Evolutionary conservation across 2,888 invertebrate species (phyloP), one percentile per base, ranked within the genome.

Genomic region (Neocrepidodera transversa): DNA sequence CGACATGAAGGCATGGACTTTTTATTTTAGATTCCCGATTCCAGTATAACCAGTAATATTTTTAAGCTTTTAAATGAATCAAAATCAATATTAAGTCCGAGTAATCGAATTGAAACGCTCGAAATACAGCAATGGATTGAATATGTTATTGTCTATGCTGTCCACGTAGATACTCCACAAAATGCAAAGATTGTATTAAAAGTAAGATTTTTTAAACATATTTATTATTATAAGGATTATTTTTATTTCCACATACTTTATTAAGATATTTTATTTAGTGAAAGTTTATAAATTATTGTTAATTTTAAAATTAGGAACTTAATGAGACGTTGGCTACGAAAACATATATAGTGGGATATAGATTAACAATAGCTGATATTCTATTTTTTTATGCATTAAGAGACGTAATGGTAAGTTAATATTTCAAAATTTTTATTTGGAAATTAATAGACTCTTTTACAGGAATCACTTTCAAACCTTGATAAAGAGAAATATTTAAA

Each of bases 401-500:
- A 72, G 83, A 86, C 69, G 76, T 86, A 67, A 81, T 92, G 84
- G 90, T 90, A 82, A 85, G 82, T 47, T 62, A 23, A 32, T 36
- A 36, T 45, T 54, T 51, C 48, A 52, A 45, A 45, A 2, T 11
- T 23, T 28, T 14, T 36, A 13, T 13, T 0, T 20, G 13, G 1
- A 49, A 32, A 17, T 8, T 6, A 32, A 26, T 26, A 14, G 18
- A 28, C 35, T 67, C 67, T 64, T 42, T 84, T 85, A 65, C 79
- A 91, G 91, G 84, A 83, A 70, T 82, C 83, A 13, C 79, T 91
- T 10, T 82, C 84, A 7, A 80, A 85, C 17, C 78, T 83, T 58
- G 90, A 90, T 50, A 87, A 87, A 70, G 91, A 90, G 70, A 84
- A 85, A 50, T 82, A 86, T 60, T 72, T 90, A 17, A 85, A 91